Evolutionary conservation across 2,888 invertebrate genomes (phyloP).

Genomic region (Standfussiana lucernea): DNA sequence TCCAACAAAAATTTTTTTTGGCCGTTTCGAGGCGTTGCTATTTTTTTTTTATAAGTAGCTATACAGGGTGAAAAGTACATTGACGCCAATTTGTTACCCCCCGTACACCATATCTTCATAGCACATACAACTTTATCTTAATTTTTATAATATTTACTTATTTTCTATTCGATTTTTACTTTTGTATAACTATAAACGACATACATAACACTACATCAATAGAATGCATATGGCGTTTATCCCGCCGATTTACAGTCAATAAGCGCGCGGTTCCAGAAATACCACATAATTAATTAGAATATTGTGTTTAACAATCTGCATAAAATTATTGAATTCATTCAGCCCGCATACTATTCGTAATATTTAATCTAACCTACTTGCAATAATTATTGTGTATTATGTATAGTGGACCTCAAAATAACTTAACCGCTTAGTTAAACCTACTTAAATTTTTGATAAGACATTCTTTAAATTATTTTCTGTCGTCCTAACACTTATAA

Average conservation of each 20-base stretch:
- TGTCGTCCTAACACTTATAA: no score
- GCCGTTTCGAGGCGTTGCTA: not conserved
- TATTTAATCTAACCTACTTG: not conserved
- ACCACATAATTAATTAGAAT: constrained; percentile 8
- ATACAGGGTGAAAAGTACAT: not conserved
- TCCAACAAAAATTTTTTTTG: not conserved
- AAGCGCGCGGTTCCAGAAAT: not conserved
- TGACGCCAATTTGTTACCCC: no score
- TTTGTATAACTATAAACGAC: no score
- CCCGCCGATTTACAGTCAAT: constrained; percentile 4
- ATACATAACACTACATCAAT: not conserved
- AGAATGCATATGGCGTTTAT: not conserved
- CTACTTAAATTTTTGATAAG: not conserved
- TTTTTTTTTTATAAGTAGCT: not conserved
- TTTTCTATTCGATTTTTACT: not conserved
- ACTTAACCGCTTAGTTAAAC: not conserved
- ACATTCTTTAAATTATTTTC: not conserved
- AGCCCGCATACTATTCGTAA: not conserved
- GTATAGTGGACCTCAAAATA: not conserved
- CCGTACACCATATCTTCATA: no score
- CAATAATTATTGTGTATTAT: not conserved
- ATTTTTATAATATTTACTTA: not conserved
- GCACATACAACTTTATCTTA: no score
- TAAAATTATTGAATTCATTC: not conserved
- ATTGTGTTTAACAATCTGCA: not conserved